phyloP scores from a whole-genome alignment of 2,113 vertebrate species.

The Globicephala melas region DNA sequence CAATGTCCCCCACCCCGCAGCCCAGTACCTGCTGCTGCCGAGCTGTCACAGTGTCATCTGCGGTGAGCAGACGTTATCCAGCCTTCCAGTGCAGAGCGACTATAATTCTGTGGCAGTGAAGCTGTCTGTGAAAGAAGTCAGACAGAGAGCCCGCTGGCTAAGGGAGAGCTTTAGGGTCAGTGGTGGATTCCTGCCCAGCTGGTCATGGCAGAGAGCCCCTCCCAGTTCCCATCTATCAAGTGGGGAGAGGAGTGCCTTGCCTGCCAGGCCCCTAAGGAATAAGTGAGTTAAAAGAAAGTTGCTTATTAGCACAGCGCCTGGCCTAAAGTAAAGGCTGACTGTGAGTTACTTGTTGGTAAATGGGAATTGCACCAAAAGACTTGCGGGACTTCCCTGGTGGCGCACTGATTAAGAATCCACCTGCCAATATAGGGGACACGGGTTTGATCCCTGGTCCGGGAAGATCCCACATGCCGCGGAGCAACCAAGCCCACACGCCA shows the following conservation, averaged over 20 bases:
- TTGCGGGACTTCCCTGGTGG: not conserved
- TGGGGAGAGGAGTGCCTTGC: not conserved
- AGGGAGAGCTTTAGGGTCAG: rapidly evolving
- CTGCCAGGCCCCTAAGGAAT: not conserved
- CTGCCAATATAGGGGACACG: too few relatives aligned
- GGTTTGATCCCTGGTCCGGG: too few relatives aligned
- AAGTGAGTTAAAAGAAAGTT: not conserved
- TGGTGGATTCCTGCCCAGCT: not conserved
- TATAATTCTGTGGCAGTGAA: not conserved
- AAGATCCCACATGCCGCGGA: too few relatives aligned
- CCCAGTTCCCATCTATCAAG: rapidly evolving
- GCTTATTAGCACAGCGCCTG: not conserved
- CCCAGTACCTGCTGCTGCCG: not conserved
- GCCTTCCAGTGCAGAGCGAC: too few relatives aligned
- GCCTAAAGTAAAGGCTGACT: not conserved
- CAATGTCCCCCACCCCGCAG: rapidly evolving
- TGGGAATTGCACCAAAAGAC: not conserved
- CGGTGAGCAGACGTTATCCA: rapidly evolving
- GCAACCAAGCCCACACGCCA: too few relatives aligned
- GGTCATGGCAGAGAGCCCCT: not conserved
- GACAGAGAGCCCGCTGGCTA: not conserved
- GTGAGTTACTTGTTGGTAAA: not conserved
- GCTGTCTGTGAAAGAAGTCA: not conserved
- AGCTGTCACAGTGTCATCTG: rapidly evolving
- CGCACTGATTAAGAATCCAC: too few relatives aligned